Conservation (phyloP, 2,113 vertebrate species). For the Seriola dumerili region DNA sequence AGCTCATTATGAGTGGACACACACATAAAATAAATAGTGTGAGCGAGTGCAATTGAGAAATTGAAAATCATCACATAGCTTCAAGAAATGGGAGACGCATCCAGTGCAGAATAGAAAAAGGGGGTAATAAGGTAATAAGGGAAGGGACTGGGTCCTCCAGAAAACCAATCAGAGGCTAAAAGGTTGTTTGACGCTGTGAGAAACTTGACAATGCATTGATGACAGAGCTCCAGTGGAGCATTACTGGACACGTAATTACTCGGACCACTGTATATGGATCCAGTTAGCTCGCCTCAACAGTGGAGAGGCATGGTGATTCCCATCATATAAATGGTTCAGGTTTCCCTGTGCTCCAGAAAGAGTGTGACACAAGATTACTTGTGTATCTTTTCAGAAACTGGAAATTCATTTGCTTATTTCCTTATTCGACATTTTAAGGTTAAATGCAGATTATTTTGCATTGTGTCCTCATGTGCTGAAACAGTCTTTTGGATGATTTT, state of each 20-base stretch:
- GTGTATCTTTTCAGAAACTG: constrained; percentile 23
- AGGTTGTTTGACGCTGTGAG: constrained; percentile 66
- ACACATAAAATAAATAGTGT: background rate
- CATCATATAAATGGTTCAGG: constrained; percentile 22
- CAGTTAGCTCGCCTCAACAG: constrained; percentile 60
- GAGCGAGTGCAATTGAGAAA: constrained; percentile 39
- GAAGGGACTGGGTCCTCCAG: constrained; percentile 41
- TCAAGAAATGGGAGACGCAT: constrained; percentile 43
- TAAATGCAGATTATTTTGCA: background rate
- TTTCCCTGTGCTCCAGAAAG: constrained; percentile 21
- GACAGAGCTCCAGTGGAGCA: constrained; percentile 61
- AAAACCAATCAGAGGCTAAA: constrained; percentile 74
- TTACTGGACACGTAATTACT: constrained; percentile 73
- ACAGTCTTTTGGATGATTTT: background rate
- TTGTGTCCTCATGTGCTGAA: background rate
- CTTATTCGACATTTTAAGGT: background rate
- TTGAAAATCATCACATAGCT: constrained; percentile 59
- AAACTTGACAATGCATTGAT: constrained; percentile 60
- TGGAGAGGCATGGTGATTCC: constrained; percentile 1
- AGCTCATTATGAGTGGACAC: background rate
- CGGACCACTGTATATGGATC: constrained; percentile 60
- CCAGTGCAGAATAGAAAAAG: constrained; percentile 27
- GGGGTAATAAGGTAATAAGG: constrained; percentile 60
- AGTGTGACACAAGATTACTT: background rate
- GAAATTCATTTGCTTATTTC: background rate